phyloP scores from a whole-genome alignment of 2,797 vertebrate species.

The Acrossocheilus fasciatus region DNA sequence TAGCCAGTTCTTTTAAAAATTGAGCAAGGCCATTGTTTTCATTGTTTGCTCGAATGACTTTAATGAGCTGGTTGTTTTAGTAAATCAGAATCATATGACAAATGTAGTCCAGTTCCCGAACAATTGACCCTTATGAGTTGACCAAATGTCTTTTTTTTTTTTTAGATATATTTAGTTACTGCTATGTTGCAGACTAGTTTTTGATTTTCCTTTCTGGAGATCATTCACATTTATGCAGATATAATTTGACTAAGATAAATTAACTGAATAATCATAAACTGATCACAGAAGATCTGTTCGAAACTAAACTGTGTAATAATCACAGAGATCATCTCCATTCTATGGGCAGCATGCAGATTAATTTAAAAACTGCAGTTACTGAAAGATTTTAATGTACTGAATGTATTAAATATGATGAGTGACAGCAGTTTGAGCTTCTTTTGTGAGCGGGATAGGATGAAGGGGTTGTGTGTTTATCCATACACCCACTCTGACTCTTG shows the following conservation, averaged over 20 bases:
- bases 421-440: conserved; percentile 45
- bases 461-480: conserved; percentile 41
- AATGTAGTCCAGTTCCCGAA: not conserved
- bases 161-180: not conserved
- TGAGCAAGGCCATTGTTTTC: not conserved
- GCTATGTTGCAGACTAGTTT: not conserved
- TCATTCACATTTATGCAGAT: not conserved
- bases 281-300: not conserved
- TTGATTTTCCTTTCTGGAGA: not conserved
- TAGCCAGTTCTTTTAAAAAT: not conserved
- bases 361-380: not conserved
- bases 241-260: not conserved
- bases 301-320: not conserved
- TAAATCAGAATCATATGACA: not conserved
- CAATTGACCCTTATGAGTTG: not conserved
- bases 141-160: not conserved
- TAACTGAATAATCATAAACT: not conserved
- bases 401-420: conserved; percentile 50
- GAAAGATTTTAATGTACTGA: conserved; percentile 19
- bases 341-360: not conserved
- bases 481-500: conserved; percentile 41
- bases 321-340: not conserved
- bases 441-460: conserved; percentile 33
- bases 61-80: not conserved
- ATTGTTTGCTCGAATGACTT: not conserved